phyloP scores from a whole-genome alignment of 2,888 invertebrate species.

The Brachynemurus nebulosus region DNA sequence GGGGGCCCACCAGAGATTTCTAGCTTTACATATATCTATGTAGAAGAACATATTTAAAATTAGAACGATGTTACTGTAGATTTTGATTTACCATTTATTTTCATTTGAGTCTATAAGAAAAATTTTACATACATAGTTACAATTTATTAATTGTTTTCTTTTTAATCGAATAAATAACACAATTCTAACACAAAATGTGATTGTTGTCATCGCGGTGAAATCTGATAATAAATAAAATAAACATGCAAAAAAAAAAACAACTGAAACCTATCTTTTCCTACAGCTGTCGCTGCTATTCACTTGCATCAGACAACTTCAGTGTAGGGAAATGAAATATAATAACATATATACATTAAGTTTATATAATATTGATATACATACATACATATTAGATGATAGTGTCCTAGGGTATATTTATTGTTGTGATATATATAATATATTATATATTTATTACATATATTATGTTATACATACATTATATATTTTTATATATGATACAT shows the following conservation, averaged over 20 bases:
- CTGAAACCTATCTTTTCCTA: slow-evolving; percentile 6
- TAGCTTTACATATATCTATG: too few species aligned
- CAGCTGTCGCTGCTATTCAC: slow-evolving; percentile 1
- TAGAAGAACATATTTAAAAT: too few species aligned
- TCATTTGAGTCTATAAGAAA: too few species aligned
- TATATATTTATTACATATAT: not conserved
- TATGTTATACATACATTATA: not conserved
- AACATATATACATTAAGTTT: slow-evolving; percentile 1
- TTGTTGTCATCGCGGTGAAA: not conserved
- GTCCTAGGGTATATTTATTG: too few species aligned
- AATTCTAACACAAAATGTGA: not conserved
- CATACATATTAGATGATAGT: slow-evolving; percentile 1
- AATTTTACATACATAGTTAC: too few species aligned
- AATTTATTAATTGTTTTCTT: too few species aligned
- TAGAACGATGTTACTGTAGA: too few species aligned
- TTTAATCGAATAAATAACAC: too few species aligned
- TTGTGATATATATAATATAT: not conserved
- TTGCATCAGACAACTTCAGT: slow-evolving; percentile 2
- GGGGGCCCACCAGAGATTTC: too few species aligned
- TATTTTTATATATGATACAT: not conserved
- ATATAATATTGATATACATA: slow-evolving; percentile 3
- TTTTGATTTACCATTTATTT: too few species aligned
- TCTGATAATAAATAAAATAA: not conserved
- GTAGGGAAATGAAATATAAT: slow-evolving; percentile 6
- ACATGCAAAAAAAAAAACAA: slow-evolving; percentile 1